These are phyloP conservation scores for Griposia aprilina DNA, from an alignment of 2,888 invertebrate genomes.

Conservation along the genomic window DNA sequence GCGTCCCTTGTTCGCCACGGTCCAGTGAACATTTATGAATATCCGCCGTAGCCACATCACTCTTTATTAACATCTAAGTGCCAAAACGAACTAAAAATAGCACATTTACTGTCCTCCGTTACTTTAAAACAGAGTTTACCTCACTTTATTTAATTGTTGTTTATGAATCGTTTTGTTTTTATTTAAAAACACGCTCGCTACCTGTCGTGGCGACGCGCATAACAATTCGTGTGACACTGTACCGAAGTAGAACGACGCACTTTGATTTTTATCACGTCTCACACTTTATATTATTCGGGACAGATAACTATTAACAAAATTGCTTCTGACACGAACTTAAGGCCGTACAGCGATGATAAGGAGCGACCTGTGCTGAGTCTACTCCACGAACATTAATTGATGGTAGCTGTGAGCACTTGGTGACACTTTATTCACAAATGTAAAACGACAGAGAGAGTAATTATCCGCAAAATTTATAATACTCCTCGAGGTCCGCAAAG, in stretches of 20 bases:
- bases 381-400: constrained; percentile 39
- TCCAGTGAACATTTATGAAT: constrained; percentile 53
- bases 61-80: constrained; percentile 54
- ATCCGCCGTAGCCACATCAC: constrained; percentile 31
- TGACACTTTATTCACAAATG: constrained; percentile 27
- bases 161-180: constrained; percentile 25
- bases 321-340: constrained; percentile 55
- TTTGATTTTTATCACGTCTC: constrained; percentile 56
- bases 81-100: constrained; percentile 46
- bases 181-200: constrained; percentile 14
- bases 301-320: constrained; percentile 57
- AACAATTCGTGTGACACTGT: constrained; percentile 37
- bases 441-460: constrained; percentile 41
- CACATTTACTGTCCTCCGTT: constrained; percentile 5
- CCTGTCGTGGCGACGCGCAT: constrained; percentile 13
- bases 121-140: constrained; percentile 28
- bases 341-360: constrained; percentile 45
- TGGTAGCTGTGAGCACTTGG: constrained; percentile 22
- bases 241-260: constrained; percentile 26
- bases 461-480: constrained; percentile 45
- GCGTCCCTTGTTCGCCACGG: constrained; percentile 51
- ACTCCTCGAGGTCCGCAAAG: constrained; percentile 31
- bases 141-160: constrained; percentile 21
- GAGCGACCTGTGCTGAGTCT: constrained; percentile 29
- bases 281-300: constrained; percentile 49